Base-by-base conservation (phyloP, 2,797 vertebrate species). In the Nyctalus aviator region DNA sequence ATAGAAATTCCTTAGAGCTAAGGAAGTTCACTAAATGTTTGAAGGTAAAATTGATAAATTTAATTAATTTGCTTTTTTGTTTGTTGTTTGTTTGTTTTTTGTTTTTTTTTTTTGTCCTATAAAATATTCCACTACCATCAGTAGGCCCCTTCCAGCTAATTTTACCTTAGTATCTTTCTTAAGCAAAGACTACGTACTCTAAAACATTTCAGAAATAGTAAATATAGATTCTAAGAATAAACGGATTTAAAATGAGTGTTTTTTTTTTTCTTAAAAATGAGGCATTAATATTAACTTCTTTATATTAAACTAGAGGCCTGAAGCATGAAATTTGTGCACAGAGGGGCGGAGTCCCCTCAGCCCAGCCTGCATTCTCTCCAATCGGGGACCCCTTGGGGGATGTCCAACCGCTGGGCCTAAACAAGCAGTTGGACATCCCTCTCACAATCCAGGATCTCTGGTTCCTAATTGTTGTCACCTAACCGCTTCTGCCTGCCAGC, bases 1-100 rank as follows among this genome's bases (percentile, higher is more conserved):
- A 53, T 53, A 27, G 8, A 25, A 75, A 46, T 94, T 86, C 11
- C 21, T 48, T 81, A 75, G 1, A 68, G 46, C 68, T 79, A 55
- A 81, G 37, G 46, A 81, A 81, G 55, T 90, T 82, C 57, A 35
- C 82, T 73, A 21, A 55, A 62, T 10, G 44, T 83, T 62, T 83
- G 89, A 91, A 71, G 35, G 13, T 91, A 53, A n/a, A 88, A 88
- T 83, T 64, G 35, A 91, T 25, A 93, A 82, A 75, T 86, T 25
- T 50, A 13, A 75, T 72, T 59, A 1, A 48, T 50, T 82, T 21
- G 2, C 30, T 64, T 14, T 85, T 41, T 41, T 41, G 37, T 30
- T 30, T 66, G 46, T 48, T 66, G 64, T 30, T 32, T 25, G 2
- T n/a, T n/a, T n/a, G 6, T 30, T 30, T 66, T 10, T 48, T 66